Conservation (phyloP, 92 coral and sea anemone species). For the Blastomussa wellsi region DNA sequence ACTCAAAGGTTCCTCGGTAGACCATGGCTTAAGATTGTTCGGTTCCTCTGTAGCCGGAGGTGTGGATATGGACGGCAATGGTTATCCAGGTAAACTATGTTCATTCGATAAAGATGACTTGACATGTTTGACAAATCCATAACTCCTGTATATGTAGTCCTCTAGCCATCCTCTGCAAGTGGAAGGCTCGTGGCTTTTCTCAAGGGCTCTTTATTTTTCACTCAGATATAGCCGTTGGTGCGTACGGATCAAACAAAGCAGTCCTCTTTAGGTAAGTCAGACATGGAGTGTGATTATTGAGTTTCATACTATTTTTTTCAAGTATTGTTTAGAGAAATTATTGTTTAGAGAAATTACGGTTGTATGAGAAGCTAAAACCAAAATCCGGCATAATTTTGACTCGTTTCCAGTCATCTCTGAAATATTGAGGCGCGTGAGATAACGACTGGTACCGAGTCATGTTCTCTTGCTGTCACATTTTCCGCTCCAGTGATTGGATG, state of each 20-base stretch:
- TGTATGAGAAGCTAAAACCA: no score
- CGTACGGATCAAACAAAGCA: slow-evolving; percentile 67
- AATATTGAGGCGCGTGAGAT: neutral
- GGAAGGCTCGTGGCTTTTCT: neutral
- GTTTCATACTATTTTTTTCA: neutral
- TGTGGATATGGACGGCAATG: slow-evolving; percentile 75
- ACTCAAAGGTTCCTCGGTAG: slow-evolving; percentile 37
- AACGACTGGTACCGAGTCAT: neutral
- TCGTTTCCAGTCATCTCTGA: neutral
- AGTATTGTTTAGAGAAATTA: neutral
- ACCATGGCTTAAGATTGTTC: slow-evolving; percentile 48
- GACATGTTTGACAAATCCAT: neutral
- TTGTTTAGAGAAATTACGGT: neutral
- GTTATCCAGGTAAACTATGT: slow-evolving; percentile 68
- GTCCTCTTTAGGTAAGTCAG: slow-evolving; percentile 64
- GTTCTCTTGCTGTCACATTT: neutral
- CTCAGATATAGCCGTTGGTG: slow-evolving; percentile 80
- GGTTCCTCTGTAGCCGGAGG: slow-evolving; percentile 78
- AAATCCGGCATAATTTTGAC: neutral
- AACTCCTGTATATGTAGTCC: neutral
- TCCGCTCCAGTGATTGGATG: neutral
- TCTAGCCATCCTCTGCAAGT: neutral
- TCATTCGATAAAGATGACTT: no score
- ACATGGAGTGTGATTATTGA: neutral
- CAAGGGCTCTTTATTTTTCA: neutral